Percentiles rank a stretch among this genome's conserved stretches.
Evolutionary conservation across 2,797 vertebrate species (phyloP).

Genomic region (Lophura swinhoii): DNA sequence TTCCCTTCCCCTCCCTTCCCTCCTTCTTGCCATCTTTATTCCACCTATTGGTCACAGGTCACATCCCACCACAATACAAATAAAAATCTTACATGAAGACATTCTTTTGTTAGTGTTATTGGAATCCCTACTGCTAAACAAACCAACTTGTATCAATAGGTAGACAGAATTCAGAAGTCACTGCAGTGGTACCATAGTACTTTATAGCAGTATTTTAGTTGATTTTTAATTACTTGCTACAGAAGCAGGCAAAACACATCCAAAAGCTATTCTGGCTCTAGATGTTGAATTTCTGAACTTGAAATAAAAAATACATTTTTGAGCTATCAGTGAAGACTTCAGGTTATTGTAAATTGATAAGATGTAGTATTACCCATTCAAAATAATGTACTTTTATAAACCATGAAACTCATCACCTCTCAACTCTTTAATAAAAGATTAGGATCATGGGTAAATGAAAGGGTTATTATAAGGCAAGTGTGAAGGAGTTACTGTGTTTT

Average conservation of each 20-base stretch:
- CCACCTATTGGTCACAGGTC: not conserved
- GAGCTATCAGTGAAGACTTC: not conserved
- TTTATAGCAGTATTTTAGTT: not conserved
- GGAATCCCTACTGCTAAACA: no score
- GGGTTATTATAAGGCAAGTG: not conserved
- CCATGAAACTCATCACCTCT: not conserved
- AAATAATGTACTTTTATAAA: not conserved
- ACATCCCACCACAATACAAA: not conserved
- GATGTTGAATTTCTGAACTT: not conserved
- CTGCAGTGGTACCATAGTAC: not conserved
- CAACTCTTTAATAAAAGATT: not conserved
- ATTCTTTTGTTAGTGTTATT: no score
- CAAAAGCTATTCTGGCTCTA: not conserved
- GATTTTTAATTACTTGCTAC: not conserved
- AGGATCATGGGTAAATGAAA: not conserved
- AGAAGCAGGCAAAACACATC: not conserved
- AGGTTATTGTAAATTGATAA: not conserved
- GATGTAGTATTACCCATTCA: not conserved
- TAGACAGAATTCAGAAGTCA: not conserved
- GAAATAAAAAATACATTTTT: not conserved
- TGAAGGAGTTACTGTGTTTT: conserved; percentile 13
- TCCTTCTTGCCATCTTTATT: not conserved
- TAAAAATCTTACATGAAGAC: not conserved
- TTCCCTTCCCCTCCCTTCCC: not conserved
- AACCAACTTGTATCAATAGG: not conserved